Evolutionary conservation across 2,888 invertebrate species (phyloP), one percentile per base, ranked within the genome.

Genomic region (Dicranocentrus wangi): DNA sequence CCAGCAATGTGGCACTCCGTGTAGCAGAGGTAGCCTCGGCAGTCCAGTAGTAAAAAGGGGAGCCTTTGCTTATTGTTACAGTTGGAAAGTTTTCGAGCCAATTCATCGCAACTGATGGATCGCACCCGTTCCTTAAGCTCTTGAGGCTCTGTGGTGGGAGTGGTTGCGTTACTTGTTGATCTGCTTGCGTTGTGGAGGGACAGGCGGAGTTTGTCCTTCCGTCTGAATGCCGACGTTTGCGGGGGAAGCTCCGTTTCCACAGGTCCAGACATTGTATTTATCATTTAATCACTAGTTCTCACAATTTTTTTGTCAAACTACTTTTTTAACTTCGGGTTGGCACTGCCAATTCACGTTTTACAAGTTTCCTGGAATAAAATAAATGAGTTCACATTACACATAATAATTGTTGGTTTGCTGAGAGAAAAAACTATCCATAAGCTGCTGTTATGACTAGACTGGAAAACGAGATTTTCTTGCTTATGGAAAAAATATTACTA

Each of bases 21-120:
- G 89, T 92, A 93, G 78, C 92, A 91, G 84, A 93, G 91, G 88
- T 93, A 93, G 1, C 93, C 91, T 60, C 93, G 90, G 88, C 93
- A 92, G 88, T 93, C 93, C 69, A 93, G 70, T n/a, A 78, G 63
- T 21, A 82, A 68, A 61, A 70, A 82, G 27, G 85, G 84, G 17
- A 80, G 72, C n/a, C 86, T 75, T 51, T 83, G 83, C 60, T 81
- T 85, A 63, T 82, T 85, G 53, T 84, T 81, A 68, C 69, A 68
- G 10, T 77, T 71, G n/a, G 76, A 80, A 60, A 87, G 78, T 84
- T 90, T 89, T 17, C 88, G 87, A 15, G 90, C 91, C 65, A 92
- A 88, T 55, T 90, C 90, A 85, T 90, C 91, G 5, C 90, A 88
- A 78, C 90, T 90, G 78, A 92, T 88, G 8, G 90, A 89, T 47